Conservation (phyloP, 2,113 vertebrate genomes). For the Notiomystis cincta region DNA sequence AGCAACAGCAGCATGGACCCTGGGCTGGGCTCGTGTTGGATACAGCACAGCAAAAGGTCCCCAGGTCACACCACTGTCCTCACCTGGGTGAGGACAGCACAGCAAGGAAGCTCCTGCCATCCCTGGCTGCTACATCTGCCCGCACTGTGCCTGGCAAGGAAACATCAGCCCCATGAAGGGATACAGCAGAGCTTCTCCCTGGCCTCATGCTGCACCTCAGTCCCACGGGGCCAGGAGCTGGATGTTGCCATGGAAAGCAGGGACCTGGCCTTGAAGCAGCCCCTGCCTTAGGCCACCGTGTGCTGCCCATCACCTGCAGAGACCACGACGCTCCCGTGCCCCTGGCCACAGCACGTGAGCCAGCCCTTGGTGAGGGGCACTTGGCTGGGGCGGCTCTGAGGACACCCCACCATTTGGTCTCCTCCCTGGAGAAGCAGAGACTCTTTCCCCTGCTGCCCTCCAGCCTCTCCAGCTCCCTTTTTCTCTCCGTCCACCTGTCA, state of each 20-base stretch:
- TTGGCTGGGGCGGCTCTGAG: background rate
- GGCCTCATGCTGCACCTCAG: accelerated
- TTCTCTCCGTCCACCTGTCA: background rate
- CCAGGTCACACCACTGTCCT: too few species aligned
- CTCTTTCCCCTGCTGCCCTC: background rate
- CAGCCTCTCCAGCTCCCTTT: background rate
- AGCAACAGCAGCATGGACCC: background rate
- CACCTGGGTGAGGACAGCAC: background rate
- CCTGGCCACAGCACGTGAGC: accelerated
- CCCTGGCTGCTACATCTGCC: background rate
- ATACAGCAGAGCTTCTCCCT: background rate
- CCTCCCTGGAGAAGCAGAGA: background rate
- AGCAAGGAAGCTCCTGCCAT: accelerated
- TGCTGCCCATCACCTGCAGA: background rate
- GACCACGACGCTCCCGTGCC: too few species aligned
- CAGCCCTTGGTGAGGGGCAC: background rate
- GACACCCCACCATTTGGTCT: too few species aligned
- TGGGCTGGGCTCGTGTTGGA: background rate
- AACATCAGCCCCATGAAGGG: background rate
- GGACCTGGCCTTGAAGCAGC: background rate
- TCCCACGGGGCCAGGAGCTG: background rate
- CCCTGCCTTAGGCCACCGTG: accelerated
- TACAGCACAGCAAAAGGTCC: too few species aligned
- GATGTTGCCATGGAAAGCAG: accelerated
- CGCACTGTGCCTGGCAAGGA: background rate